Conservation (phyloP, 2,888 invertebrate species). For the Calameuta idolon region DNA sequence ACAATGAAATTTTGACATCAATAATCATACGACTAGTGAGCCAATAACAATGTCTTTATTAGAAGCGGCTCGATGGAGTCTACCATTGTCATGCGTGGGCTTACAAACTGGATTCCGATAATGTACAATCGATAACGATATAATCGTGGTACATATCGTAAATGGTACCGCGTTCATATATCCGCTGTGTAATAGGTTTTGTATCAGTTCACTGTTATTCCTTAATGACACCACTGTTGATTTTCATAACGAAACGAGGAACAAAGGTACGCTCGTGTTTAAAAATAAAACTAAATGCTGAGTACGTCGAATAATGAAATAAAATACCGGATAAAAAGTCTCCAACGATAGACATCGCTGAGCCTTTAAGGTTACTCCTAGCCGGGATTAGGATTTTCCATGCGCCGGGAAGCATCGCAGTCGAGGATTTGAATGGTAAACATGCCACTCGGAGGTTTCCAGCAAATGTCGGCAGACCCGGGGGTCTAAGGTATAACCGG, state of each 20-base stretch:
- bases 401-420: constrained; percentile 1
- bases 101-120: not conserved
- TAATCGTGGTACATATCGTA: not conserved
- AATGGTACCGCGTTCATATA: not conserved
- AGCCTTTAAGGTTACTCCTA: not conserved
- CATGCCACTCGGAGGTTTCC: constrained; percentile 7
- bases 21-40: not conserved
- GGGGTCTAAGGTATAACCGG: constrained; percentile 7
- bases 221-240: not conserved
- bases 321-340: not conserved
- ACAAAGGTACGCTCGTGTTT: not conserved
- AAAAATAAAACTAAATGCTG: not conserved
- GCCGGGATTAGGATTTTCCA: not conserved
- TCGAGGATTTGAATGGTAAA: constrained; percentile 12
- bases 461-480: constrained; percentile 1
- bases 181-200: not conserved
- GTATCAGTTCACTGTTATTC: not conserved
- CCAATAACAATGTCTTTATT: not conserved
- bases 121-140: not conserved
- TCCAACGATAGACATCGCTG: not conserved
- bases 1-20: not conserved
- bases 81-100: not conserved
- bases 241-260: not conserved
- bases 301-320: not conserved
- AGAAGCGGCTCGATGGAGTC: not conserved